Percentiles rank a stretch among this genome's conserved stretches.
Conservation (phyloP, 2,113 vertebrate genomes). For the Meriones unguiculatus region DNA sequence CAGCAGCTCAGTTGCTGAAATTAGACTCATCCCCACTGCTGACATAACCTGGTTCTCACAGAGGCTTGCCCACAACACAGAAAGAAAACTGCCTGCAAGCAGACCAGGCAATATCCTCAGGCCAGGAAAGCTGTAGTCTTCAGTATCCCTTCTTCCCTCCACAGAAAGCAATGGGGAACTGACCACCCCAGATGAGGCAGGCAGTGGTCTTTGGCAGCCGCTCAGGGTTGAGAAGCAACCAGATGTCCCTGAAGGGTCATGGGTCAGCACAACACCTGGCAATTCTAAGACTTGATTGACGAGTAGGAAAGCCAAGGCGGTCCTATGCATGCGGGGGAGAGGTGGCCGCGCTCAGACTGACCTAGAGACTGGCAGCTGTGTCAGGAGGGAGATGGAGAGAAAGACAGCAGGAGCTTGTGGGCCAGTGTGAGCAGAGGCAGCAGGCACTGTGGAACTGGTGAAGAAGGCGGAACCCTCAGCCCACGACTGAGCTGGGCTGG, state of each 20-base stretch:
- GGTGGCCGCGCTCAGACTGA: neutral
- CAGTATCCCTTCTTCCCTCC: neutral
- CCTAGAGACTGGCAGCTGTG: neutral
- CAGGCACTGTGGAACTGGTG: neutral
- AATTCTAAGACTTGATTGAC: neutral
- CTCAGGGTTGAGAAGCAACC: neutral
- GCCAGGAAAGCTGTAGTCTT: neutral
- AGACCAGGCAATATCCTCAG: neutral
- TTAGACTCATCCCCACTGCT: no score
- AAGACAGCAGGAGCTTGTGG: neutral
- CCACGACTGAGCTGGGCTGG: neutral
- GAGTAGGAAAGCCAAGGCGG: neutral
- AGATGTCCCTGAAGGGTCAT: neutral
- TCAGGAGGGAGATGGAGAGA: neutral
- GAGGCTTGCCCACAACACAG: constrained; percentile 4
- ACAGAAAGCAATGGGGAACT: neutral
- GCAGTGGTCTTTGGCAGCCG: neutral
- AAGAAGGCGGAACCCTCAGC: neutral
- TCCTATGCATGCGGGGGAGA: neutral
- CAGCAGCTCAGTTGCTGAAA: neutral
- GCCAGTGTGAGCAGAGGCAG: neutral
- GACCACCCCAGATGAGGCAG: neutral
- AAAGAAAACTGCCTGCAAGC: neutral
- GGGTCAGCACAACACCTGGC: neutral
- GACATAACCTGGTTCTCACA: neutral